Evolutionary conservation across 2,797 vertebrate genomes (phyloP).

Genomic region (Pangasius djambal): DNA sequence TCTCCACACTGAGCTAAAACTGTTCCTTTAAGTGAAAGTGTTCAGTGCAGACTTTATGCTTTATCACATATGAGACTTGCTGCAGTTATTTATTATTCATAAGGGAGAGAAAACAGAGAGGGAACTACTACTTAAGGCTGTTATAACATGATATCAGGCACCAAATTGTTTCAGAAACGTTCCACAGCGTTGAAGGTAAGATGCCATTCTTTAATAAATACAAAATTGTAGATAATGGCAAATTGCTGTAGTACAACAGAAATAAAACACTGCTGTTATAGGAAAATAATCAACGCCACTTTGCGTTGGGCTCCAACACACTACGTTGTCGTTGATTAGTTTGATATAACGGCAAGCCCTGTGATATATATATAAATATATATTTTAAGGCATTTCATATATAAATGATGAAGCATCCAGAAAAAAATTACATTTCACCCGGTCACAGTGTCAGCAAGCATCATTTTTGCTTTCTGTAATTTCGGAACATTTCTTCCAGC

Average conservation of each 20-base stretch:
- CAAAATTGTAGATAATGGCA: neutral
- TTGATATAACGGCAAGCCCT: neutral
- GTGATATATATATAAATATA: neutral
- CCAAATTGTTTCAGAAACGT: neutral
- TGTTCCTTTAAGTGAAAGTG: neutral
- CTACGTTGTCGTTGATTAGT: neutral
- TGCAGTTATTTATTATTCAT: neutral
- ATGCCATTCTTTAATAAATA: neutral
- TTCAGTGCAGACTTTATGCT: neutral
- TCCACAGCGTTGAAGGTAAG: neutral
- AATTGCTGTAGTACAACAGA: neutral
- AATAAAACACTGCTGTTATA: neutral
- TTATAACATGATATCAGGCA: neutral
- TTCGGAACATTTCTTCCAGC: neutral
- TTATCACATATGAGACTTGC: neutral
- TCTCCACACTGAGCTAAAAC: neutral
- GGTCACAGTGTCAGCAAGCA: neutral
- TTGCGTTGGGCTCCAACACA: neutral
- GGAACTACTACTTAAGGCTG: neutral
- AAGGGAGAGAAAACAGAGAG: neutral
- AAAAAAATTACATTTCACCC: neutral
- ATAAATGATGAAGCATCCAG: neutral
- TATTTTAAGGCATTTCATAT: neutral
- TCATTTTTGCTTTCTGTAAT: neutral
- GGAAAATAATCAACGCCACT: neutral